Evolutionary conservation across 2,797 vertebrate genomes (phyloP), one percentile per base, ranked within the genome.

Genomic region (Cyclopterus lumpus): DNA sequence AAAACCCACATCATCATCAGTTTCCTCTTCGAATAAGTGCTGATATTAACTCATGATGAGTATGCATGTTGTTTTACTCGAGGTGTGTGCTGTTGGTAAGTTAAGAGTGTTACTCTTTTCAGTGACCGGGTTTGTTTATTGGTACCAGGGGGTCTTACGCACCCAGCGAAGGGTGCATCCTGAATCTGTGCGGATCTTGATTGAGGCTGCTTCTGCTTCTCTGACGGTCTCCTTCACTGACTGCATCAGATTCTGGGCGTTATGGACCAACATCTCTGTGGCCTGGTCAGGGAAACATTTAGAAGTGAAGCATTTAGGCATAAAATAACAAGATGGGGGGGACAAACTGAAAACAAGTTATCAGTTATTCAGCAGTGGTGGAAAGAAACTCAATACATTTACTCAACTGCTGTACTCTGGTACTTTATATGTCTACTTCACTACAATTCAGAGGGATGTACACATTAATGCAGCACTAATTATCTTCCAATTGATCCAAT

Each of bases 171-270:
- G 96, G 65, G 98, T 97, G 92, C 95, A 98, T 44, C 98, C 98
- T 78, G 98, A 96, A 57, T 99, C 98, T 71, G 98, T 99, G 91
- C 98, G 96, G 80, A 99, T 99, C 94, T 99, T 99, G 88, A 99
- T 99, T 75, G 98, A 99, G 18, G 98, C 98, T 6, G 98, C 98
- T 88, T 99, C 98, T 20, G 98, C 98, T 91, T 99, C 98, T 91
- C 98, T 93, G 77, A 99, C 98, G 0, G 98, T 99, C 94, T 99
- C 98, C 94, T 99, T 99, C 85, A 99, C 98, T 0, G 98, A 99
- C 92, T 99, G 98, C 98, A 99, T 99, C 73, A 99, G 95, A 89
- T 99, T 99, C 95, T 99, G 98, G 36, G 98, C 98, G 0, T 99
- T 99, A 64, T 99, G 98, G 79, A 99, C 98, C 94, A 99, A 86